Base-by-base conservation (phyloP, 2,888 invertebrate species). In the Rhingia rostrata region DNA sequence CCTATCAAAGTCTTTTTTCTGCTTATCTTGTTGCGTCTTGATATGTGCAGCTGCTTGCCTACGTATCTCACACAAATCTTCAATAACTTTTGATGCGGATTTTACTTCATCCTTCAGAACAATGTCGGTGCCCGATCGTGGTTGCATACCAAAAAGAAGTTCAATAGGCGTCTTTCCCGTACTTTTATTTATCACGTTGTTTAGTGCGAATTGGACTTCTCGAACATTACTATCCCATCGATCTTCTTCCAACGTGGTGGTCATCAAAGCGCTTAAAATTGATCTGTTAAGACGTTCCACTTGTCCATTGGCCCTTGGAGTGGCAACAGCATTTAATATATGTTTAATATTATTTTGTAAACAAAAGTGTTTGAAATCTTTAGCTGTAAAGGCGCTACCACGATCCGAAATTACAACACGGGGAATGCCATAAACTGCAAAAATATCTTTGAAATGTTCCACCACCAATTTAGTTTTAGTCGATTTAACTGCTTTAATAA, bases 341-440 rank as follows among this genome's bases (percentile, higher is more conserved):
- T 87, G 87, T 56, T 85, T 63, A 3, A 87, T 86, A 7, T 74
- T 73, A 6, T 73, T 60, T 22, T 61, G 32, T 43, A 32, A 12
- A 77, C 89, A 90, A 70, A 88, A 89, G 6, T 77, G 56, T 58
- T 86, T 75, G 72, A 91, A 92, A 4, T 70, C 53, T n/a, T 88
- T 86, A 2, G 89, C 88, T 0, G 90, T 91, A 60, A 90, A 92
- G 3, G 87, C 87, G n/a, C 88, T 88, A 6, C 91, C 91, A 45
- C 88, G 82, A 75, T 92, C 91, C 0, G 88, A 87, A 4, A 91
- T 88, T 4, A 91, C 79, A 6, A 87, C 69, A 2, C 58, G 82
- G 6, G 89, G 88, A 22, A 83, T 79, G 0, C 90, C 88, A 74
- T 89, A 88, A 6, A 87, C 69, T 6, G 75, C 63, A 58, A 89